Base-by-base conservation (phyloP, 1,140 invertebrate species). In the Galendromus occidentalis region DNA sequence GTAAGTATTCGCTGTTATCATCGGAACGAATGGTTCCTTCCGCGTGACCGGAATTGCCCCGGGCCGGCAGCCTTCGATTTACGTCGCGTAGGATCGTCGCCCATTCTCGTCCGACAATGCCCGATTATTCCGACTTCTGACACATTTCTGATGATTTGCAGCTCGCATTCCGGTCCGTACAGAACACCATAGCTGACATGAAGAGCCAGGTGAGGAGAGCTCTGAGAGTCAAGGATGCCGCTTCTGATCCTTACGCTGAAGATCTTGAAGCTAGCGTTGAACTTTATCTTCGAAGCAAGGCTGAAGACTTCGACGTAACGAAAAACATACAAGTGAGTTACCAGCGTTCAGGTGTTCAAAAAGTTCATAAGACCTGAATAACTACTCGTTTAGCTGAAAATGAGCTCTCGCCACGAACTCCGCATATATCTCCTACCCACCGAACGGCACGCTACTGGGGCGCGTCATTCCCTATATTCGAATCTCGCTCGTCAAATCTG, bases 1-100 rank as follows among this genome's bases (percentile, higher is more conserved):
- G 91, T 94, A 79, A 85, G 86, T 86, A 71, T 5, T 33, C 17
- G 4, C 33, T 9, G 33, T 4, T n/a, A n/a, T n/a, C n/a, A n/a
- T n/a, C n/a, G n/a, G n/a, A n/a, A n/a, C n/a, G n/a, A n/a, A n/a
- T n/a, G n/a, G n/a, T n/a, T n/a, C n/a, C n/a, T n/a, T n/a, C n/a
- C n/a, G n/a, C n/a, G n/a, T n/a, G n/a, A n/a, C n/a, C n/a, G n/a
- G n/a, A n/a, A n/a, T n/a, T n/a, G n/a, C n/a, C n/a, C n/a, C n/a
- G n/a, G n/a, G n/a, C n/a, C n/a, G n/a, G n/a, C n/a, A n/a, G n/a
- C n/a, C n/a, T n/a, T n/a, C n/a, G n/a, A n/a, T n/a, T n/a, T n/a
- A n/a, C n/a, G n/a, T n/a, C n/a, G n/a, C n/a, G n/a, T n/a, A n/a
- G n/a, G n/a, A n/a, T n/a, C n/a, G n/a, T n/a, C n/a, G n/a, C n/a